Base-by-base conservation (phyloP, 2,113 vertebrate genomes). In the Labeo rohita region DNA sequence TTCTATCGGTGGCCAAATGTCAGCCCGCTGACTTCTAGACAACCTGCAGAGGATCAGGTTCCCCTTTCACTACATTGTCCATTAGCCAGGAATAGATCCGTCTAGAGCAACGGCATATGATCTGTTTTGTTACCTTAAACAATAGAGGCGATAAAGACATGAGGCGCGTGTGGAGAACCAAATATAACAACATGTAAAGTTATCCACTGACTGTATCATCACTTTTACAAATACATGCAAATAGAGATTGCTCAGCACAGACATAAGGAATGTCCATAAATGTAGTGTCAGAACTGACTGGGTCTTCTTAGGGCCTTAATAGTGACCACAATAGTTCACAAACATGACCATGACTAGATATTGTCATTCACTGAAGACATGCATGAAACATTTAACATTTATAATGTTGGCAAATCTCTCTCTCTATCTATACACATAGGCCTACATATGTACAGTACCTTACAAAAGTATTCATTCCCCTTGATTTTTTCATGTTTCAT, bases 31-130 rank as follows among this genome's bases (percentile, higher is more conserved):
- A 83, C 50, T 89, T 90, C 86, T 72, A 83, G 18, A 88, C 90
- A 89, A 87, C 92, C 88, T 85, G 10, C 88, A 90, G 88, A 87
- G 84, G 91, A 93, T 95, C 93, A 72, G 90, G 92, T 95, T 95
- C 36, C 93, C 88, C 90, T 89, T 86, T 73, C 90, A 87, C 93
- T 92, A 89, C 89, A 90, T 68, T 80, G 89, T 84, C 93, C 92
- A 93, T 93, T 92, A 93, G 90, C 93, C 92, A 89, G 91, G 90
- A 95, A 95, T 95, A 95, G 94, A 92, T 93, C 90, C 89, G 91
- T 82, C 92, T 90, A 91, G 83, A 88, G 86, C 74, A 75, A 85
- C 56, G 89, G 89, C 84, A 92, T 92, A 93, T 88, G 92, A 94
- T 94, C 90, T 90, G 82, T 83, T 94, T 91, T 93, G 94, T 92